Evolutionary conservation across 2,888 invertebrate genomes (phyloP).

Genomic region (Phanerotoma sp.): DNA sequence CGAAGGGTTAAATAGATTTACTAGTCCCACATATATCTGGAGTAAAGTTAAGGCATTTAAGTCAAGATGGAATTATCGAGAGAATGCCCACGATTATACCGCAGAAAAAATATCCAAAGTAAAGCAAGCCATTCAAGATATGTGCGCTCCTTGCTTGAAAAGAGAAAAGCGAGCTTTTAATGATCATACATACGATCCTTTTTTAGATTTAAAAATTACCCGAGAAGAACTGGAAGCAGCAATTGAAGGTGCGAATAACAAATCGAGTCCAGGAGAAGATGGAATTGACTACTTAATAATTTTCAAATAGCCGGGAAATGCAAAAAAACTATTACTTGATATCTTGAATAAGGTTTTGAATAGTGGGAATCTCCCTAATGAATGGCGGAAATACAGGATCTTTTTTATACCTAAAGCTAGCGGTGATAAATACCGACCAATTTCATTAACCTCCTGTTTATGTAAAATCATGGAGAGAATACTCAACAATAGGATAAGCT

Average conservation of each 20-base stretch:
- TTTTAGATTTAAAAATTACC: not conserved
- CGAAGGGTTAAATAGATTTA: constrained; percentile 6
- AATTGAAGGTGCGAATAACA: not conserved
- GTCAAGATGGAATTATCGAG: constrained; percentile 3
- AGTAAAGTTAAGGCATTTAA: constrained; percentile 17
- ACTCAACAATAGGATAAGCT: too few species aligned
- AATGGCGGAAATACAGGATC: too few species aligned
- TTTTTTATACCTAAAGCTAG: too few species aligned
- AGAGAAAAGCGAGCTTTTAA: not conserved
- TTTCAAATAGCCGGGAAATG: not conserved
- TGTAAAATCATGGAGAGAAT: too few species aligned
- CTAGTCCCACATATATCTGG: constrained; percentile 18
- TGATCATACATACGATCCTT: too few species aligned
- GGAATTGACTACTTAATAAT: constrained; percentile 12
- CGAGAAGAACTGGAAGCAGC: constrained; percentile 1
- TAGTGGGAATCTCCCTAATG: not conserved
- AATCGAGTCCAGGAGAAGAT: constrained; percentile 7
- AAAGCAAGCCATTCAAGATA: not conserved
- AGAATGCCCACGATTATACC: not conserved
- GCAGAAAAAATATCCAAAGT: not conserved
- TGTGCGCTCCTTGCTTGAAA: constrained; percentile 12
- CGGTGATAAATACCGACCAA: too few species aligned
- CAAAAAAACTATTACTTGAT: not conserved
- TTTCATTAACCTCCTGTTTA: too few species aligned
- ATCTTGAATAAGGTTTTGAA: constrained; percentile 2